Conservation (phyloP, 1,140 invertebrate genomes). For the Neelides sp. region DNA sequence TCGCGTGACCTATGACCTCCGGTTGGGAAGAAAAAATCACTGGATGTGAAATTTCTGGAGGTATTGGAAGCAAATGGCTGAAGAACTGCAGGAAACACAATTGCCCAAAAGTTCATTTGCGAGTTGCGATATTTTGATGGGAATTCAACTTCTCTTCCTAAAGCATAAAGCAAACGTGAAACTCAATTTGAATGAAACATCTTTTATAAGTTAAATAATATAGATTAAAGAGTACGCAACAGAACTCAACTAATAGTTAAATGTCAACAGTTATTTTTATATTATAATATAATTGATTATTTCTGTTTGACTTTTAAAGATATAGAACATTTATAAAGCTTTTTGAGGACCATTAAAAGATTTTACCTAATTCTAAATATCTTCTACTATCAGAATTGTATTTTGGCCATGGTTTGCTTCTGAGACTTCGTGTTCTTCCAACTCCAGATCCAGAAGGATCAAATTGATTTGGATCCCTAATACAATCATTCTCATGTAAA, state of each 20-base stretch:
- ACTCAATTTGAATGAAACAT: not conserved
- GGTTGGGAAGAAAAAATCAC: not conserved
- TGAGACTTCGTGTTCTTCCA: slow-evolving; percentile 9
- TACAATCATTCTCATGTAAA: not conserved
- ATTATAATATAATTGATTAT: too few relatives aligned
- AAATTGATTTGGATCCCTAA: slow-evolving; percentile 26
- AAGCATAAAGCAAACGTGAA: not conserved
- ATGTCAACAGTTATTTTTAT: too few relatives aligned
- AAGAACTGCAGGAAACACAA: slow-evolving; percentile 17
- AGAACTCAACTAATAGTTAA: too few relatives aligned
- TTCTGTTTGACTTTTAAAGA: too few relatives aligned
- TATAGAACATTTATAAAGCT: too few relatives aligned
- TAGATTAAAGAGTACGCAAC: not conserved
- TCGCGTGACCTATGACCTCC: not conserved
- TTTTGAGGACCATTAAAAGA: not conserved
- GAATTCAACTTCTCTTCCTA: slow-evolving; percentile 20
- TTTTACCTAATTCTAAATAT: slow-evolving; percentile 28
- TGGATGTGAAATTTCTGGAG: not conserved
- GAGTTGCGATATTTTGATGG: slow-evolving; percentile 13
- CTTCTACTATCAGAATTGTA: slow-evolving; percentile 14
- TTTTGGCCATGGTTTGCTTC: slow-evolving; percentile 19
- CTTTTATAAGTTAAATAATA: not conserved
- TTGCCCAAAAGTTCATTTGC: slow-evolving; percentile 19
- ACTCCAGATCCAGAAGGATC: too few relatives aligned
- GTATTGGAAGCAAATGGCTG: slow-evolving; percentile 8